Base-by-base conservation (phyloP, 2,113 vertebrate species). In the Saccopteryx bilineata region DNA sequence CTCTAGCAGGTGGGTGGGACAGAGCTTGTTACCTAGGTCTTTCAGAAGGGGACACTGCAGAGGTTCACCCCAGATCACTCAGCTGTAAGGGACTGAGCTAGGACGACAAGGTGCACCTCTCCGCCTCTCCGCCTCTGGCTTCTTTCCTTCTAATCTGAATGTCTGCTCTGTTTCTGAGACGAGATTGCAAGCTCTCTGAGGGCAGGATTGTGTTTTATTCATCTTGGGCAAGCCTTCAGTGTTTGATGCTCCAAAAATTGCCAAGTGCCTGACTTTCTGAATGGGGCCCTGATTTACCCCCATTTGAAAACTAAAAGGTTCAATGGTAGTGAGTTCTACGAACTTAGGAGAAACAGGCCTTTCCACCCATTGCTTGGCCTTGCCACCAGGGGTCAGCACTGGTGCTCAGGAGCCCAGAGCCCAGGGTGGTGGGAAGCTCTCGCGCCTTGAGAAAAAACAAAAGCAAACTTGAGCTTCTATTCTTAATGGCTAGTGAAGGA, bases 371-470 rank as follows among this genome's bases (percentile, higher is more conserved):
- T 92, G 13, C 65, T 52, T 19, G 4, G 9, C n/a, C 26, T 95
- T 89, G 69, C 94, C 94, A 97, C 87, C 54, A 95, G 95, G 63
- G 83, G 83, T 93, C 95, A 97, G 79, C 74, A 89, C 65, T 26
- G 78, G 33, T 63, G 50, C 28, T 50, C 48, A 17, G 31, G 69
- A 81, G 15, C 13, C n/a, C 54, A n/a, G 52, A 63, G 19, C 9
- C n/a, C 26, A 65, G 46, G 10, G n/a, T 4, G 4, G 28, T 60
- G 11, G 50, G 48, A 61, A 75, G 17, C 33, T 9, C 26, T 66
- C 69, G 84, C 3, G 39, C 39, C 39, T 39, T 39, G 4, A 79
- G 56, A 78, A 75, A 85, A n/a, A 3, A 17, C 5, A 79, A 72
- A 54, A 28, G 39, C 14, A 71, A 56, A 60, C 0, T 68, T 7